These are phyloP conservation scores for Smittia sp. DNA, from an alignment of 2,888 invertebrate species.

Conservation along the genomic window DNA sequence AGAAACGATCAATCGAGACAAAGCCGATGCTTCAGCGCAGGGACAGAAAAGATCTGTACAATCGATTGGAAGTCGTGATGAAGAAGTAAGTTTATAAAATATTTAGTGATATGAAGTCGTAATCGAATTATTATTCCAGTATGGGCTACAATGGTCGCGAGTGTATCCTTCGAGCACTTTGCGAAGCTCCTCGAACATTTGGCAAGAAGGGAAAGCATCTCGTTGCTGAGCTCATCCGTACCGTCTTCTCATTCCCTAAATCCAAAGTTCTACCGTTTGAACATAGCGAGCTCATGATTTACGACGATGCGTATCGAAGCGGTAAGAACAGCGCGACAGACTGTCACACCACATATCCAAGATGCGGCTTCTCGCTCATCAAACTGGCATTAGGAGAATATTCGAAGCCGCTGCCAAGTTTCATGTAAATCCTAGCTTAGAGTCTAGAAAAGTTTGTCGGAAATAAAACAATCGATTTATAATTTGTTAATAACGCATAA, in stretches of 20 bases:
- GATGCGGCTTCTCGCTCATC: slow-evolving; percentile 69
- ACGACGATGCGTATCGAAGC: slow-evolving; percentile 63
- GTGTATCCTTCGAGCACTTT: slow-evolving; percentile 69
- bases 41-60: slow-evolving; percentile 65
- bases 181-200: slow-evolving; percentile 67
- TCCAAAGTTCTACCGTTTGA: slow-evolving; percentile 63
- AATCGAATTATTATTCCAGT: too few species aligned
- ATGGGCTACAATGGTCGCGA: slow-evolving; percentile 72
- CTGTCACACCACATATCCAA: slow-evolving; percentile 59
- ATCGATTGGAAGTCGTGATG: slow-evolving; percentile 65
- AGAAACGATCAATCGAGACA: slow-evolving; percentile 47
- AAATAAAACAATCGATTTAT: slow-evolving; percentile 45
- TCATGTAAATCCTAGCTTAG: slow-evolving; percentile 26
- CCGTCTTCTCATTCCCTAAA: slow-evolving; percentile 65
- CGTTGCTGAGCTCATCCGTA: slow-evolving; percentile 67
- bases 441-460: neutral
- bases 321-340: slow-evolving; percentile 50
- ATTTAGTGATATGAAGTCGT: neutral
- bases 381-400: slow-evolving; percentile 65
- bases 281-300: slow-evolving; percentile 63
- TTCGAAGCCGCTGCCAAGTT: slow-evolving; percentile 43
- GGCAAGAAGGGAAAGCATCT: slow-evolving; percentile 62
- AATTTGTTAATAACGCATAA: slow-evolving; percentile 68
- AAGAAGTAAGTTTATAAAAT: slow-evolving; percentile 62
- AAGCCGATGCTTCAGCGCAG: slow-evolving; percentile 59